Conservation (phyloP, 2,797 vertebrate genomes). For the Echiichthys vipera region DNA sequence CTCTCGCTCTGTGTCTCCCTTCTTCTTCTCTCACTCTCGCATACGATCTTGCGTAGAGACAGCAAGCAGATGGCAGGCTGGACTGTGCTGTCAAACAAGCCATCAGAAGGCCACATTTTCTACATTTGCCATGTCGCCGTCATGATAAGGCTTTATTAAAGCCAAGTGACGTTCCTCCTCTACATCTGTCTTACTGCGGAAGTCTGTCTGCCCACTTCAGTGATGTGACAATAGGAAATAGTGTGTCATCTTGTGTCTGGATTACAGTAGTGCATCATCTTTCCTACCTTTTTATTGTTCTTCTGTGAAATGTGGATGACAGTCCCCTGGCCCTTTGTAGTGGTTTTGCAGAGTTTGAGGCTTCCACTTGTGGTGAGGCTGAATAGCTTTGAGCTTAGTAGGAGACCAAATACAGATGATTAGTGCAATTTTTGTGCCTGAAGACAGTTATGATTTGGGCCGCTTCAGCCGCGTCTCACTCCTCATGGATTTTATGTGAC, state of each 20-base stretch:
- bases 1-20: conserved; percentile 14
- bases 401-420: background rate
- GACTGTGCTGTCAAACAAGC: conserved; percentile 73
- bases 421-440: background rate
- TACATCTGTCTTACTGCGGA: conserved; percentile 7
- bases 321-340: conserved; percentile 27
- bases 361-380: conserved; percentile 16
- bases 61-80: conserved; percentile 59
- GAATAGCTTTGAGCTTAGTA: conserved; percentile 3
- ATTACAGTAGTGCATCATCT: conserved; percentile 29
- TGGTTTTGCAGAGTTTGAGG: conserved; percentile 26
- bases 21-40: conserved; percentile 27
- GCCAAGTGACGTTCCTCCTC: conserved; percentile 10
- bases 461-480: background rate
- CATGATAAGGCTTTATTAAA: conserved; percentile 5
- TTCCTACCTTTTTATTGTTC: conserved; percentile 29
- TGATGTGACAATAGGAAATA: conserved; percentile 24
- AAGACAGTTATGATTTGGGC: background rate
- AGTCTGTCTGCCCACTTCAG: background rate
- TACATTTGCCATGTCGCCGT: conserved; percentile 40
- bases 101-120: conserved; percentile 53
- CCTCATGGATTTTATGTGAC: background rate
- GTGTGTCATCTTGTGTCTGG: conserved; percentile 8
- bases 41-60: conserved; percentile 42
- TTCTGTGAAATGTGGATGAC: conserved; percentile 11